phyloP scores from a whole-genome alignment of 2,797 vertebrate genomes.

The Syndactyla subalaris region DNA sequence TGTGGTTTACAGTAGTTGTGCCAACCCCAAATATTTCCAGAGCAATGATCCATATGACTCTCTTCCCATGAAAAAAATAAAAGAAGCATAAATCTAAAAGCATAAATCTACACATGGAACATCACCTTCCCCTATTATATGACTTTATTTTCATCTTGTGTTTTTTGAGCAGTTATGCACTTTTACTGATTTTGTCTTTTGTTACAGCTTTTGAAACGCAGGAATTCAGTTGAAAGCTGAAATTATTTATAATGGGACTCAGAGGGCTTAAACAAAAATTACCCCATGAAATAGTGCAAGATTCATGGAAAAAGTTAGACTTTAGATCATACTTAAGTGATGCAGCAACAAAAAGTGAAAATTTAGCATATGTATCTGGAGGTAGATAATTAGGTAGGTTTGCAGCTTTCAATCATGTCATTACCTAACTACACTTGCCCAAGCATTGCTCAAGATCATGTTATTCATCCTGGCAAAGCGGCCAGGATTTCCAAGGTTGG shows the following conservation, averaged over 20 bases:
- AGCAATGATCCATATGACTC: background rate
- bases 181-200: background rate
- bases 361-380: background rate
- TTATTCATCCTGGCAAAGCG: background rate
- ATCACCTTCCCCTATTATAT: background rate
- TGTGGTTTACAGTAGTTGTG: background rate
- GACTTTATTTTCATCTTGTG: background rate
- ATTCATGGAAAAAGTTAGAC: background rate
- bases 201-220: background rate
- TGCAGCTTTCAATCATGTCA: background rate
- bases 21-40: background rate
- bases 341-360: background rate
- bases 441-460: background rate
- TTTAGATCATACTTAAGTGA: background rate
- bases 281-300: background rate
- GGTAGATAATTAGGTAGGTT: background rate
- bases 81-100: background rate
- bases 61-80: background rate
- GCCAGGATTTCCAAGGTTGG: background rate
- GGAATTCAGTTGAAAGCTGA: background rate
- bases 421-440: constrained; percentile 4
- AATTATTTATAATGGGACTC: background rate
- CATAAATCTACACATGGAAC: background rate
- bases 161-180: background rate
- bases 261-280: background rate